A percentile compares a stretch with the other conserved stretches of the same genome.
These are phyloP conservation scores for Phortica okadai DNA, from an alignment of 2,888 invertebrate species.

Conservation along the genomic window DNA sequence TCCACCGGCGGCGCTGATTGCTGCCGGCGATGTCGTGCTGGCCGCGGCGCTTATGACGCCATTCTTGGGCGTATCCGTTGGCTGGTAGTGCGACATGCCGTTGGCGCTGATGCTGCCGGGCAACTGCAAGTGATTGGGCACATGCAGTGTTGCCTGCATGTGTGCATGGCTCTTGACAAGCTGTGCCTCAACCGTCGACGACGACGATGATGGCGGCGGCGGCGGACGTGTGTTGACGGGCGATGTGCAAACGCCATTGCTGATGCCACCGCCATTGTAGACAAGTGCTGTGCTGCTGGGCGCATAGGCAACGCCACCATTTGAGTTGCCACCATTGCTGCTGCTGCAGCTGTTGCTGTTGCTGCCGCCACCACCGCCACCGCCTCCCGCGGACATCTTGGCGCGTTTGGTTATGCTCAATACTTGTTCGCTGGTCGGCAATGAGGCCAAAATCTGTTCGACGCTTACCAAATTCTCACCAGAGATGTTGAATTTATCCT, in stretches of 20 bases:
- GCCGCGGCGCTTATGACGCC: conserved; percentile 31
- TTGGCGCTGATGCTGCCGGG: conserved; percentile 10
- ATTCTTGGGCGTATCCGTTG: neutral
- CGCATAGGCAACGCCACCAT: conserved; percentile 29
- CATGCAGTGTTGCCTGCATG: conserved; percentile 17
- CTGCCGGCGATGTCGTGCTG: conserved; percentile 31
- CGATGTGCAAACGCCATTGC: conserved; percentile 41
- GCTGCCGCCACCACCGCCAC: conserved; percentile 32
- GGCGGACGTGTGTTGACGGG: conserved; percentile 38
- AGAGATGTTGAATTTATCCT: conserved; percentile 94
- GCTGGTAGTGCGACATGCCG: conserved; percentile 11
- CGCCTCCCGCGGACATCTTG: conserved; percentile 66
- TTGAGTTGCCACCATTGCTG: conserved; percentile 7
- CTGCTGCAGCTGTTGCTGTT: conserved; percentile 34
- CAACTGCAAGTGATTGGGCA: conserved; percentile 17
- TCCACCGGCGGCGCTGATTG: conserved; percentile 17
- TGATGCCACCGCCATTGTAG: conserved; percentile 48
- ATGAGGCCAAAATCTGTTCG: conserved; percentile 90
- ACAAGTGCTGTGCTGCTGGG: conserved; percentile 34
- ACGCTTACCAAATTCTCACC: conserved; percentile 91
- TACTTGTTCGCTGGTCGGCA: conserved; percentile 90
- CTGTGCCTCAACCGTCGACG: conserved; percentile 8
- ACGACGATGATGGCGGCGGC: neutral
- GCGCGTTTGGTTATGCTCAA: conserved; percentile 87
- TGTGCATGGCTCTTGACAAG: conserved; percentile 45